Conservation (phyloP, 1,140 invertebrate species). For the Akabosia matsudoensis region DNA sequence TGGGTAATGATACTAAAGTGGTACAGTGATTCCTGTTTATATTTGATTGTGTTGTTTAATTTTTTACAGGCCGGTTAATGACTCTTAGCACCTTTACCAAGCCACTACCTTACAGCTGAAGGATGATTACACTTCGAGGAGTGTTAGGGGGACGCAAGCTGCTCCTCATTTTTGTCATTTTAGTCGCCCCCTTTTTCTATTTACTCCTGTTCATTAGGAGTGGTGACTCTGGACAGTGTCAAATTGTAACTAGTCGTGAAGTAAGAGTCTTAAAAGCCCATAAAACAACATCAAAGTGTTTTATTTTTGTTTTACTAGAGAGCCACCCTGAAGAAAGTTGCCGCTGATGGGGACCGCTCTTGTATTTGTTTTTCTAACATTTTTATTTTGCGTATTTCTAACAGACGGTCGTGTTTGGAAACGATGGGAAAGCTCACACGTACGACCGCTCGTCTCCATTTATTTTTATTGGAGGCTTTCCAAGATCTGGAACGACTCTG, state of each 20-base stretch:
- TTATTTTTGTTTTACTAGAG: background rate
- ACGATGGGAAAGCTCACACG: constrained; percentile 46
- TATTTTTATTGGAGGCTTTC: constrained; percentile 96
- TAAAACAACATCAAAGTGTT: background rate
- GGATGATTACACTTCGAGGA: constrained; percentile 42
- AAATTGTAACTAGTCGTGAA: constrained; percentile 43
- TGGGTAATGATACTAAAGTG: background rate
- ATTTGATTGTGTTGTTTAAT: background rate
- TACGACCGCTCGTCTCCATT: constrained; percentile 85
- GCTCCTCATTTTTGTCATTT: constrained; percentile 27
- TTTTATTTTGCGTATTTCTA: background rate
- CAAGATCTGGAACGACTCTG: constrained; percentile 92
- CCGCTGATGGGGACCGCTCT: background rate
- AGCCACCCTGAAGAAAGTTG: too few species aligned
- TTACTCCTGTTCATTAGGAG: constrained; percentile 37
- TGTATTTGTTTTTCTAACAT: background rate
- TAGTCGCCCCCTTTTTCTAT: constrained; percentile 35
- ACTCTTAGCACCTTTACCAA: background rate
- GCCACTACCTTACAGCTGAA: constrained; percentile 3
- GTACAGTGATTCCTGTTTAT: background rate
- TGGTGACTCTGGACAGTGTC: constrained; percentile 38
- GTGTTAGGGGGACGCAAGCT: constrained; percentile 30
- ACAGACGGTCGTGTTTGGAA: constrained; percentile 40
- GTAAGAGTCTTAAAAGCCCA: constrained; percentile 20
- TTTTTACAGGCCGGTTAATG: constrained; percentile 2